phyloP scores from a whole-genome alignment of 2,113 vertebrate species.

The Plectropomus leopardus region DNA sequence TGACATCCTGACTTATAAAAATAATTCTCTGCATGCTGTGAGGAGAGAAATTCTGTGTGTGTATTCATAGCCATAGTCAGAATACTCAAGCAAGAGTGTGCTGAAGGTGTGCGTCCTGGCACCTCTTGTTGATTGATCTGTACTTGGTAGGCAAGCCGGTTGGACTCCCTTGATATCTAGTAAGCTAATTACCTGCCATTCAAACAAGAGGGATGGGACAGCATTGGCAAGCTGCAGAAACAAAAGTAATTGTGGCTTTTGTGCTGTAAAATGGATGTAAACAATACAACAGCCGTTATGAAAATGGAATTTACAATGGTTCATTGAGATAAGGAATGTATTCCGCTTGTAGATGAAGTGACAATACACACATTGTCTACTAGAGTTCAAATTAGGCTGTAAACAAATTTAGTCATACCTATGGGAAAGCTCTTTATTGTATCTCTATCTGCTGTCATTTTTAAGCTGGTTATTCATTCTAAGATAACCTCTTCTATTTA shows the following conservation, averaged over 20 bases:
- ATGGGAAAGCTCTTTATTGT: conserved; percentile 14
- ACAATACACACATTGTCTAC: conserved; percentile 37
- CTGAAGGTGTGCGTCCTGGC: not conserved
- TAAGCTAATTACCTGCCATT: conserved; percentile 44
- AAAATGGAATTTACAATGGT: conserved; percentile 43
- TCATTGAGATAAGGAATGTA: conserved; percentile 37
- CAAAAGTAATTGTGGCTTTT: conserved; percentile 44
- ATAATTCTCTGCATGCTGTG: not conserved
- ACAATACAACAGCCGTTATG: conserved; percentile 47
- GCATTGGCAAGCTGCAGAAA: conserved; percentile 25
- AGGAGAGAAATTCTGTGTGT: not conserved
- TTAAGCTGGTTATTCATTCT: conserved; percentile 33
- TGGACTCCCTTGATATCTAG: conserved; percentile 29
- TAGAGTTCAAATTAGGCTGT: conserved; percentile 43
- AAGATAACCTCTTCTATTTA: conserved; percentile 31
- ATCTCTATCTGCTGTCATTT: conserved; percentile 32
- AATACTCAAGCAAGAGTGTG: not conserved
- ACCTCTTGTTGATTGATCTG: conserved; percentile 15
- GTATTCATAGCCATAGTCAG: too few relatives aligned
- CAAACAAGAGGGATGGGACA: conserved; percentile 20
- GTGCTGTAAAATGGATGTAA: conserved; percentile 50
- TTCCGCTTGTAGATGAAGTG: conserved; percentile 41
- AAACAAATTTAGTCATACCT: conserved; percentile 41
- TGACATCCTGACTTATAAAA: too few relatives aligned
- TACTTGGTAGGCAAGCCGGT: conserved; percentile 18